Conservation (phyloP, 1,140 invertebrate species). For the Vanessa atalanta region DNA sequence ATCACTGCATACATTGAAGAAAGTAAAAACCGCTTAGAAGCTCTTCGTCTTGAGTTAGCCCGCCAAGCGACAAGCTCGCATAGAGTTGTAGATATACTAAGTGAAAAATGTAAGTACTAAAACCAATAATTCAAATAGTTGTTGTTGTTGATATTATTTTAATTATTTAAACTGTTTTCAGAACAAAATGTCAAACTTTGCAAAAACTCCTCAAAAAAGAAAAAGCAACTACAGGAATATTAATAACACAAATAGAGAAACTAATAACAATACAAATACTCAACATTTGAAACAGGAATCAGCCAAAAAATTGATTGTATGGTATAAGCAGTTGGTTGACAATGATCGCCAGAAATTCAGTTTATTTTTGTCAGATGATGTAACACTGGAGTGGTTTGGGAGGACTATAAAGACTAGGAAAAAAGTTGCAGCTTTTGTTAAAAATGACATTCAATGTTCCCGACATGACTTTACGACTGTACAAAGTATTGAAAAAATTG, state of each 20-base stretch:
- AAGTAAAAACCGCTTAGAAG: conserved; percentile 65
- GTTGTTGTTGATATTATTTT: not conserved
- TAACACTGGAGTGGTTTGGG: conserved; percentile 82
- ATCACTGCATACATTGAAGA: conserved; percentile 73
- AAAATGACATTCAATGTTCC: conserved; percentile 73
- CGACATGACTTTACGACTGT: conserved; percentile 71
- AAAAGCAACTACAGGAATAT: conserved; percentile 37
- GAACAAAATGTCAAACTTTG: conserved; percentile 55
- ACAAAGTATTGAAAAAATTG: conserved; percentile 66
- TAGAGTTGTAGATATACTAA: conserved; percentile 67
- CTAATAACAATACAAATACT: conserved; percentile 48
- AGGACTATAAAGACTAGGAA: conserved; percentile 80
- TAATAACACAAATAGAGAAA: conserved; percentile 38
- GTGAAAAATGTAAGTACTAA: conserved; percentile 62
- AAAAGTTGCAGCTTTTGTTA: conserved; percentile 70
- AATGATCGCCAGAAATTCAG: conserved; percentile 66
- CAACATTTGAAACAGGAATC: conserved; percentile 54
- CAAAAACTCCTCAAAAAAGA: conserved; percentile 47
- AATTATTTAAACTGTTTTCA: conserved; percentile 18
- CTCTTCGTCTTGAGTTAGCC: conserved; percentile 59
- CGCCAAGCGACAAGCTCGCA: conserved; percentile 64
- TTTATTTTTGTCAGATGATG: conserved; percentile 79
- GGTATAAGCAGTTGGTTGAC: conserved; percentile 75
- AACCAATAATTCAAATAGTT: not conserved
- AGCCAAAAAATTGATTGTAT: conserved; percentile 64